Percentiles rank a stretch among this genome's conserved stretches.
Conservation (phyloP, 2,113 vertebrate genomes). For the Ariopsis seemanni region DNA sequence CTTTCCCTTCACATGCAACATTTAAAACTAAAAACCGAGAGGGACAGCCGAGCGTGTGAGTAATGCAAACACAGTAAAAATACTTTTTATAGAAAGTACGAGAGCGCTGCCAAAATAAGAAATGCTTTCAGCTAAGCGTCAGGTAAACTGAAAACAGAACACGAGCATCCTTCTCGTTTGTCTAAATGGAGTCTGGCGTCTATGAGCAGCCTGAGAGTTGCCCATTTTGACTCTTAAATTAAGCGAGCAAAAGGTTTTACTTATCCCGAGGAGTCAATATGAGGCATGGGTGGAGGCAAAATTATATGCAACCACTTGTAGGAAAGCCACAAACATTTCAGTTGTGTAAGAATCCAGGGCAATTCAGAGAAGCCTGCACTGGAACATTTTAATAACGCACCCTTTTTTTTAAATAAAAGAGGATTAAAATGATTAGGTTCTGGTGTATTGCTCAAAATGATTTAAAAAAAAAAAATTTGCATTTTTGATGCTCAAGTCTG, state of each 20-base stretch:
- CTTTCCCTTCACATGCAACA: background rate
- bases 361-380: background rate
- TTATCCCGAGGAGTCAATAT: conserved; percentile 55
- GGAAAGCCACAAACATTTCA: conserved; percentile 67
- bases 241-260: conserved; percentile 46
- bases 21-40: background rate
- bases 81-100: background rate
- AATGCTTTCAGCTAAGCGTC: background rate
- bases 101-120: background rate
- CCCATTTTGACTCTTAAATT: background rate
- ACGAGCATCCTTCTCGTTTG: background rate
- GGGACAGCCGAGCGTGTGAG: background rate
- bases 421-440: background rate
- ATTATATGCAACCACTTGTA: conserved; percentile 65
- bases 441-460: background rate
- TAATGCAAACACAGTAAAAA: background rate
- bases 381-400: background rate
- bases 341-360: conserved; percentile 38
- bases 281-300: conserved; percentile 67
- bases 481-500: background rate
- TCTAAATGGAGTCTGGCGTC: background rate
- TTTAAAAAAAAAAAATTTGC: background rate
- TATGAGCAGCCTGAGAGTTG: background rate
- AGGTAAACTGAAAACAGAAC: background rate
- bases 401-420: background rate